Conservation (phyloP, 30 jellyfish, hydroid and myxozoan genomes). For the Turritopsis rubra region DNA sequence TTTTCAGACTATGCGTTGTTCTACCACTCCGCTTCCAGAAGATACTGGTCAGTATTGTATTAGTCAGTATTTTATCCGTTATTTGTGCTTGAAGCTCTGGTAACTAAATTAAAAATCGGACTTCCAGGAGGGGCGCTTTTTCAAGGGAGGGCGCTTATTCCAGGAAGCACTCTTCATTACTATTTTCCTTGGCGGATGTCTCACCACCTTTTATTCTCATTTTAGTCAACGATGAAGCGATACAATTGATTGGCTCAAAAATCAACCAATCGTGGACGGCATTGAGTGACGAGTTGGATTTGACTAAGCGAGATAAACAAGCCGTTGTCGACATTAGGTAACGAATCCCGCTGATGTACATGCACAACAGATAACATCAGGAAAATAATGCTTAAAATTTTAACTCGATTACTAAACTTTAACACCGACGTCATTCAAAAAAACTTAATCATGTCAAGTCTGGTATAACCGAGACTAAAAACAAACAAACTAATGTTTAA, state of each 20-base stretch:
- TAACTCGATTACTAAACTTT: background rate
- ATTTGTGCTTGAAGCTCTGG: too few relatives aligned
- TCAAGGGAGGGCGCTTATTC: too few relatives aligned
- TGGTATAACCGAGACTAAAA: too few relatives aligned
- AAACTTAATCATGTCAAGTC: too few relatives aligned
- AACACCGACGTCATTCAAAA: too few relatives aligned
- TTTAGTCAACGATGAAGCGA: conserved; percentile 70
- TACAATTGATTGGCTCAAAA: conserved; percentile 51
- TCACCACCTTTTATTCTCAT: background rate
- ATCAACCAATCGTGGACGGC: conserved; percentile 56
- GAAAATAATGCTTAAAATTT: background rate
- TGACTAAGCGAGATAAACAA: conserved; percentile 78
- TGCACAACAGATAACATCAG: background rate
- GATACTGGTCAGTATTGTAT: background rate
- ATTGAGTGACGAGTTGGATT: conserved; percentile 46
- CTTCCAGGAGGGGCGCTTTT: too few relatives aligned
- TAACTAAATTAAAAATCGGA: too few relatives aligned
- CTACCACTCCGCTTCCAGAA: conserved; percentile 2
- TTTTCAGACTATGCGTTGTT: conserved; percentile 22
- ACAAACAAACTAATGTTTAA: too few relatives aligned
- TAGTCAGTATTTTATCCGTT: too few relatives aligned
- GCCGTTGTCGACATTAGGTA: conserved; percentile 78
- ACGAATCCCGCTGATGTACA: background rate
- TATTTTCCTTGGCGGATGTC: conserved; percentile 11
- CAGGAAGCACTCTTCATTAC: background rate